Conservation (phyloP, 2,113 vertebrate genomes). For the Leuciscus idus region DNA sequence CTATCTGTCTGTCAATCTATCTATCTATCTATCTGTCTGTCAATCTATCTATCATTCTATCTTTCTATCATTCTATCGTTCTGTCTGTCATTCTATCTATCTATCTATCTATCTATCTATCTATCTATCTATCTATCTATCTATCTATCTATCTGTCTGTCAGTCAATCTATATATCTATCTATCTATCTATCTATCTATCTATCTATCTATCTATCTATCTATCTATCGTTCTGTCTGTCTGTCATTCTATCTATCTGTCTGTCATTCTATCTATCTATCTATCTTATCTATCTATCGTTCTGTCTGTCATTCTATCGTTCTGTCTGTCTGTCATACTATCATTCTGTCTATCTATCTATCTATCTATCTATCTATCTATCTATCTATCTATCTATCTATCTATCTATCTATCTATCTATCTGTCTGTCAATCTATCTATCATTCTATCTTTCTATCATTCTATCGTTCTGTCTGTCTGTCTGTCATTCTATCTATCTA, state of each 20-base stretch:
- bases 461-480: too few relatives aligned
- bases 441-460: too few relatives aligned
- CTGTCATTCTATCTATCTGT: neutral
- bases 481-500: neutral
- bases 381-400: neutral
- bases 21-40: neutral
- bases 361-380: neutral
- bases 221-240: neutral
- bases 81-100: neutral
- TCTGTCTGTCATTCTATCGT: too few relatives aligned
- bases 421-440: neutral
- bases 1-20: neutral
- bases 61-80: neutral
- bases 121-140: neutral
- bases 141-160: neutral
- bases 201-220: too few relatives aligned
- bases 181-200: too few relatives aligned
- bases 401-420: too few relatives aligned
- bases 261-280: neutral
- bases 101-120: too few relatives aligned
- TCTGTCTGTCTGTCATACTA: too few relatives aligned
- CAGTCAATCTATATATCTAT: too few relatives aligned
- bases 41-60: neutral
- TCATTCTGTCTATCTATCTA: too few relatives aligned
- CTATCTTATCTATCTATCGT: neutral